phyloP scores from a whole-genome alignment of 2,888 invertebrate species.

The Pocota personata region DNA sequence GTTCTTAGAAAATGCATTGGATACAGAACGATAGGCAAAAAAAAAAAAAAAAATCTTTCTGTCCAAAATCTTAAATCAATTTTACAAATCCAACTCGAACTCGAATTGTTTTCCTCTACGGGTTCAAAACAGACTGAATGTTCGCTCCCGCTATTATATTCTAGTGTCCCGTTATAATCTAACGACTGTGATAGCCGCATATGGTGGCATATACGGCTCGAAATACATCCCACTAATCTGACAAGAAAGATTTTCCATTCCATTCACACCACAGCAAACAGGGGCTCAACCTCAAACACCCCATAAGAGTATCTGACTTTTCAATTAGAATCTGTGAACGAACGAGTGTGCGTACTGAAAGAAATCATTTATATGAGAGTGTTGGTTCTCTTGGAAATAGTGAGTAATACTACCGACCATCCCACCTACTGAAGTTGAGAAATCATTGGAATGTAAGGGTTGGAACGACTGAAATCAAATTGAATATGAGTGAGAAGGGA shows the following conservation, averaged over 20 bases:
- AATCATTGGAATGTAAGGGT: conserved; percentile 48
- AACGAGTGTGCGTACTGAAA: conserved; percentile 10
- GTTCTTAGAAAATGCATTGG: conserved; percentile 14
- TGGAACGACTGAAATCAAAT: conserved; percentile 40
- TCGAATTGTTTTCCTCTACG: conserved; percentile 71
- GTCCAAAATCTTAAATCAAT: conserved; percentile 61
- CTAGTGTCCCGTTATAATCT: conserved; percentile 70
- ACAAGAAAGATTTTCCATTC: conserved; percentile 49
- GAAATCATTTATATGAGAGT: not conserved
- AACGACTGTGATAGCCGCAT: conserved; percentile 65
- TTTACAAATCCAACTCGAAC: conserved; percentile 67
- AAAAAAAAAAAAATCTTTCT: conserved; percentile 38
- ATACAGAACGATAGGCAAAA: conserved; percentile 3
- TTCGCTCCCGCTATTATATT: conserved; percentile 67
- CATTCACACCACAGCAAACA: conserved; percentile 47
- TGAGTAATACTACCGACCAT: conserved; percentile 37
- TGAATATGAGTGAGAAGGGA: conserved; percentile 14
- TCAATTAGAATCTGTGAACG: not conserved
- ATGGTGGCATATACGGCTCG: conserved; percentile 56
- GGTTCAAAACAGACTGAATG: conserved; percentile 68
- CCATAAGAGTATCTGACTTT: conserved; percentile 28
- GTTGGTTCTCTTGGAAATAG: conserved; percentile 54
- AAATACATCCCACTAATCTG: conserved; percentile 64
- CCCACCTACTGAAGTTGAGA: conserved; percentile 36
- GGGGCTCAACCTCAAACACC: conserved; percentile 28